These are phyloP conservation scores for Andrena cerasifolii DNA, from an alignment of 1,140 invertebrate genomes.

Conservation along the genomic window DNA sequence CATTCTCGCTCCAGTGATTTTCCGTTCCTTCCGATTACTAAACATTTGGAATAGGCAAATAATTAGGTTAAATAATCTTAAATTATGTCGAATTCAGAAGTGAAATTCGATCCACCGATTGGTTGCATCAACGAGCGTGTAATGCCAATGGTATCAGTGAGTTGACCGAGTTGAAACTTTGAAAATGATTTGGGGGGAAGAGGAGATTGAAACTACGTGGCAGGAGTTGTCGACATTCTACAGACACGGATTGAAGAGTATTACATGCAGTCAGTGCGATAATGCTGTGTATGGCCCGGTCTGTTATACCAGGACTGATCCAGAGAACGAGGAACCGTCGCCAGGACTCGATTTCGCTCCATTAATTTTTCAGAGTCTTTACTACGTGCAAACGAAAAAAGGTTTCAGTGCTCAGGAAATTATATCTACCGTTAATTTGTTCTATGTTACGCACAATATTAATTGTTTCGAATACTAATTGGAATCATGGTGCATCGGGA, in stretches of 20 bases:
- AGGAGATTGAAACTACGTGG: constrained; percentile 76
- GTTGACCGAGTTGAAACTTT: constrained; percentile 35
- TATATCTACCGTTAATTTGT: background rate
- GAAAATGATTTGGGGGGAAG: constrained; percentile 74
- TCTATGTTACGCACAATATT: background rate
- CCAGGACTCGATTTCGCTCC: constrained; percentile 83
- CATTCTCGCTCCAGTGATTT: too few species aligned
- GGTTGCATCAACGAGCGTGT: constrained; percentile 33
- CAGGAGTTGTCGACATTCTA: constrained; percentile 83
- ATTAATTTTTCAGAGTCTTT: constrained; percentile 84
- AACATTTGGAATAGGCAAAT: background rate
- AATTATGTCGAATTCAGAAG: background rate
- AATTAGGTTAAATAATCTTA: background rate
- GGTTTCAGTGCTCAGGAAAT: constrained; percentile 78
- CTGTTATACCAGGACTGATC: constrained; percentile 70
- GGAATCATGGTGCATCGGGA: background rate
- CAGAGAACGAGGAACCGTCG: constrained; percentile 59
- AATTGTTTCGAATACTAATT: background rate
- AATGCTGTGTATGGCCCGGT: constrained; percentile 83
- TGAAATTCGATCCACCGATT: constrained; percentile 21
- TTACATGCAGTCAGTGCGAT: constrained; percentile 87
- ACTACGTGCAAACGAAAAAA: constrained; percentile 86
- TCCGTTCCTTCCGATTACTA: background rate
- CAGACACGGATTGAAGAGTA: constrained; percentile 83
- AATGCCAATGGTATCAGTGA: constrained; percentile 44